Percentiles rank a stretch among this genome's conserved stretches.
phyloP scores from a whole-genome alignment of 2,888 invertebrate genomes.

The Tanaodytes sp. region DNA sequence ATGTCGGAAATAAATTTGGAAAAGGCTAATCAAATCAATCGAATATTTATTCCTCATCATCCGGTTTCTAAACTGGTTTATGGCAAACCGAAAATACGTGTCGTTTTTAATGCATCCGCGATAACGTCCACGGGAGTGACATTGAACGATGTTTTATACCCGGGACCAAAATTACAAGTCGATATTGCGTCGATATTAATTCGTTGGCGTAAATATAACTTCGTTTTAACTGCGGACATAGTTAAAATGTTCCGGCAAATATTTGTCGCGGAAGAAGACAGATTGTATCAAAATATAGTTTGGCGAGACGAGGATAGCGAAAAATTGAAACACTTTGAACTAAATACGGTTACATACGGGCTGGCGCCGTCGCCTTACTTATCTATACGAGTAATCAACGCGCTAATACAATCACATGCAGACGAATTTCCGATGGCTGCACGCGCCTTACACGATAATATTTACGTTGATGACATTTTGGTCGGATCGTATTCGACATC shows the following conservation, averaged over 20 bases:
- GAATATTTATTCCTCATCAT: constrained; percentile 27
- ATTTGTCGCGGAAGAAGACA: background rate
- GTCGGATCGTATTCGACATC: background rate
- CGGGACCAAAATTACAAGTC: constrained; percentile 23
- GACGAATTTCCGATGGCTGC: background rate
- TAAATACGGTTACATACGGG: constrained; percentile 13
- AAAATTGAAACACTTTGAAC: constrained; percentile 1
- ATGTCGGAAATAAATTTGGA: constrained; percentile 2
- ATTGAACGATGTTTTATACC: constrained; percentile 8
- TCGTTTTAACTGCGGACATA: constrained; percentile 13
- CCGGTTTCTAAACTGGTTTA: constrained; percentile 8
- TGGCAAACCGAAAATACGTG: constrained; percentile 9
- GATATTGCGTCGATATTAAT: constrained; percentile 12
- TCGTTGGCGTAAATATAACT: constrained; percentile 7
- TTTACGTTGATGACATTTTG: constrained; percentile 9
- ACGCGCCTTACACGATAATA: background rate
- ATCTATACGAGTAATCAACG: background rate
- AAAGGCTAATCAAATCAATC: background rate
- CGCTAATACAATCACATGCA: background rate
- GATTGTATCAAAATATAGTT: constrained; percentile 25
- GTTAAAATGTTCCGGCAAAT: constrained; percentile 34
- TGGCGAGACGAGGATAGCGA: constrained; percentile 8
- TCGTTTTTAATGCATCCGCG: constrained; percentile 23
- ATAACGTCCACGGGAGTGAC: constrained; percentile 11
- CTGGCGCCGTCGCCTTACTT: background rate